phyloP scores from a whole-genome alignment of 2,888 invertebrate species.

The Acanthosoma haemorrhoidale region DNA sequence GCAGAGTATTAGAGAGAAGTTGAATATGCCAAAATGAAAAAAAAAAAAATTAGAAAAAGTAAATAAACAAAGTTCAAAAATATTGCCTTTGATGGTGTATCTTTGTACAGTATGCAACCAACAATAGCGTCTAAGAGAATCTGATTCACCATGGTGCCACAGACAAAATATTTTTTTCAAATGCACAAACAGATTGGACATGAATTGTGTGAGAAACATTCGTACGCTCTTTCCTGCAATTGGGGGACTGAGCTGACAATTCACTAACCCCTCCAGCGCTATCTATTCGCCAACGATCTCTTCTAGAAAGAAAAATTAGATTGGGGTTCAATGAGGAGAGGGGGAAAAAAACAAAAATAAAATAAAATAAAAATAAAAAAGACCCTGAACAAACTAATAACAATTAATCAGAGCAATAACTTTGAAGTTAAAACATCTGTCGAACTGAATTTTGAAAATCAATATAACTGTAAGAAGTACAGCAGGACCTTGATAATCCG shows the following conservation, averaged over 20 bases:
- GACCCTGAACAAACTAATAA: background rate
- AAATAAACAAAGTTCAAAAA: slow-evolving; percentile 35
- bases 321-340: slow-evolving; percentile 35
- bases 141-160: slow-evolving; percentile 38
- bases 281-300: slow-evolving; percentile 36
- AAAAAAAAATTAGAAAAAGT: slow-evolving; percentile 25
- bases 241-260: slow-evolving; percentile 36
- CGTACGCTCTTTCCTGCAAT: slow-evolving; percentile 35
- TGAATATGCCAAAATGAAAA: slow-evolving; percentile 30
- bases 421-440: too few relatives aligned
- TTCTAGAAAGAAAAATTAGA: slow-evolving; percentile 40
- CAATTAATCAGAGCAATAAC: slow-evolving; percentile 5
- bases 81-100: slow-evolving; percentile 40
- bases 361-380: slow-evolving; percentile 15
- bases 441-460: too few relatives aligned
- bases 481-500: too few relatives aligned
- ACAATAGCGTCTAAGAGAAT: slow-evolving; percentile 38
- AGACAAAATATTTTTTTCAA: slow-evolving; percentile 36
- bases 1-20: slow-evolving; percentile 30
- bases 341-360: slow-evolving; percentile 31
- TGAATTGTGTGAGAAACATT: slow-evolving; percentile 31
- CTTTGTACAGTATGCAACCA: slow-evolving; percentile 39
- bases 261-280: slow-evolving; percentile 34
- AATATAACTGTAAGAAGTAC: too few relatives aligned
- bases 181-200: slow-evolving; percentile 39